Evolutionary conservation across 1,140 invertebrate species (phyloP).

Genomic region (Macrosteles quadrilineatus): DNA sequence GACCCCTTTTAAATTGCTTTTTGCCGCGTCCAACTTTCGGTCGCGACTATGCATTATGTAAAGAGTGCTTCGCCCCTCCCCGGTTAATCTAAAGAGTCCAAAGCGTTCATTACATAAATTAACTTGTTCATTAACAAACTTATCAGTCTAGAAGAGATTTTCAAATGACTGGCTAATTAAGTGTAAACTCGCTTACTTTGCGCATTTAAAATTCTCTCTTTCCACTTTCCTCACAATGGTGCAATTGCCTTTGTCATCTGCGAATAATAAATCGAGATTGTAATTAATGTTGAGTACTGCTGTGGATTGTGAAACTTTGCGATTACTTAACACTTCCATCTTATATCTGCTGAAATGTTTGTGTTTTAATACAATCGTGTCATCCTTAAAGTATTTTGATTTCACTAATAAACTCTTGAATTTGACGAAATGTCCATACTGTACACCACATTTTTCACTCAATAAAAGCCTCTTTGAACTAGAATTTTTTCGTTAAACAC

Average conservation of each 20-base stretch:
- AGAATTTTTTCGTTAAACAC: too few species aligned
- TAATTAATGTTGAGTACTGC: too few species aligned
- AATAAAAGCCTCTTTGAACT: too few species aligned
- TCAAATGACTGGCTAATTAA: slow-evolving; percentile 23
- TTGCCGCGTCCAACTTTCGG: slow-evolving; percentile 5
- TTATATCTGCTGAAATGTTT: too few species aligned
- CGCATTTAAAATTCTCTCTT: slow-evolving; percentile 10
- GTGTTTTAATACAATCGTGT: too few species aligned
- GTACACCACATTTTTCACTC: too few species aligned
- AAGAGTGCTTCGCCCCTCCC: background rate
- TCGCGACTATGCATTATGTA: background rate
- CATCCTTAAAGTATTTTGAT: too few species aligned
- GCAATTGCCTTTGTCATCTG: slow-evolving; percentile 3
- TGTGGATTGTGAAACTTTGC: too few species aligned
- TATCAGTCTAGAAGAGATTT: slow-evolving; percentile 16
- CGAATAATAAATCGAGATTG: slow-evolving; percentile 5
- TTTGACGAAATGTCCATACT: too few species aligned
- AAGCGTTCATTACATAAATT: slow-evolving; percentile 23
- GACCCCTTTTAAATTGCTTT: slow-evolving; percentile 26
- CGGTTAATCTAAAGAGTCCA: slow-evolving; percentile 4
- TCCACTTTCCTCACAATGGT: slow-evolving; percentile 1
- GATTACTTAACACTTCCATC: too few species aligned
- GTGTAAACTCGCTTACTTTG: slow-evolving; percentile 20
- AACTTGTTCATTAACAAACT: slow-evolving; percentile 12
- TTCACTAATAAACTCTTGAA: too few species aligned